A percentile compares a stretch with the other conserved stretches of the same genome.
Evolutionary conservation across 2,113 vertebrate species (phyloP).

Genomic region (Mesembrinibis cayennensis): DNA sequence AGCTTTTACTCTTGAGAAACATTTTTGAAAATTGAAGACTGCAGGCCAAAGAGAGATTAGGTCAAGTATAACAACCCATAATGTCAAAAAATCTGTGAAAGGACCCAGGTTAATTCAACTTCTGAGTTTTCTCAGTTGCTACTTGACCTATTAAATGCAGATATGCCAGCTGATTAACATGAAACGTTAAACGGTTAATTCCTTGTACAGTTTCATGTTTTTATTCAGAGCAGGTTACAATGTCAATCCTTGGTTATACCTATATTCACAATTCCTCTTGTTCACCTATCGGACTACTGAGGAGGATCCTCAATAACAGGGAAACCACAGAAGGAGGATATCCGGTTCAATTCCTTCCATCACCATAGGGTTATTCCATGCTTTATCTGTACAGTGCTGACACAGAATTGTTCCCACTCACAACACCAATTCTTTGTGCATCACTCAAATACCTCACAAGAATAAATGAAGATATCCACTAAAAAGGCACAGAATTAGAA

Average conservation of each 20-base stretch:
- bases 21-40: not conserved
- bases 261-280: not conserved
- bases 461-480: not conserved
- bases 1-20: not conserved
- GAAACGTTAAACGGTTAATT: not conserved
- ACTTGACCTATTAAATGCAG: not conserved
- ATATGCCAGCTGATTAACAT: not conserved
- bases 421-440: not conserved
- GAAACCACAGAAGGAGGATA: not conserved
- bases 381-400: not conserved
- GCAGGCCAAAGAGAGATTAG: not conserved
- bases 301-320: not conserved
- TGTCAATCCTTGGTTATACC: not conserved
- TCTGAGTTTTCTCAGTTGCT: not conserved
- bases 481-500: not conserved
- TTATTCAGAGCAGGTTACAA: not conserved
- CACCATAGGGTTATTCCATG: not conserved
- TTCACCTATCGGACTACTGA: not conserved
- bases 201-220: not conserved
- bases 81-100: not conserved
- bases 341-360: not conserved
- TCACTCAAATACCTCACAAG: not conserved
- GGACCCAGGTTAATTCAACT: not conserved
- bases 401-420: not conserved
- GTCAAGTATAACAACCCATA: not conserved